phyloP scores from a whole-genome alignment of 2,888 invertebrate genomes.

The Hirtodrosophila alboralis region DNA sequence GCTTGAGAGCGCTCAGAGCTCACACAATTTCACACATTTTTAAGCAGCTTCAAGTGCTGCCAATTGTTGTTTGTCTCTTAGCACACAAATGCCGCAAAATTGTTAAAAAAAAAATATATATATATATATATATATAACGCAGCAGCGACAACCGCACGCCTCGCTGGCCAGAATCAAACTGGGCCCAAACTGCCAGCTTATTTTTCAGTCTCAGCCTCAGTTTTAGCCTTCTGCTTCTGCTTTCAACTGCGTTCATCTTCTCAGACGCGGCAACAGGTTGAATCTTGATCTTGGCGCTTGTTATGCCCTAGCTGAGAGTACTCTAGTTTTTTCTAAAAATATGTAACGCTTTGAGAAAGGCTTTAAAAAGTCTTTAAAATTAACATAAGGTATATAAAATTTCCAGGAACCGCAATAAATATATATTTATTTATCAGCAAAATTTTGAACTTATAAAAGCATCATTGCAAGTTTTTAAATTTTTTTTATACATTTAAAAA shows the following conservation, averaged over 20 bases:
- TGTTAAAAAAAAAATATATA: background rate
- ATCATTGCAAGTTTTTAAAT: no score
- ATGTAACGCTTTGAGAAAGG: no score
- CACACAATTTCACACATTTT: slow-evolving; percentile 48
- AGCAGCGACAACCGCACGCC: slow-evolving; percentile 72
- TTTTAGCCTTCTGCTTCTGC: background rate
- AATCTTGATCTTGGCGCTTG: slow-evolving; percentile 34
- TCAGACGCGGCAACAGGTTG: slow-evolving; percentile 42
- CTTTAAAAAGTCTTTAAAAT: no score
- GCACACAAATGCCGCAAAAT: slow-evolving; percentile 6
- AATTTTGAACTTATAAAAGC: no score
- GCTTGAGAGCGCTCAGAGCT: slow-evolving; percentile 5
- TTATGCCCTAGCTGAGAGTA: background rate
- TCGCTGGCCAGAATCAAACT: slow-evolving; percentile 78
- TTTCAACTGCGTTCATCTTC: slow-evolving; percentile 31
- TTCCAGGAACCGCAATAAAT: no score
- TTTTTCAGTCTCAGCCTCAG: slow-evolving; percentile 23
- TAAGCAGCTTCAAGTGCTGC: slow-evolving; percentile 19
- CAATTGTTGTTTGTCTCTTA: slow-evolving; percentile 43
- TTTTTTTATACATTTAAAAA: no score
- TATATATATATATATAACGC: no score
- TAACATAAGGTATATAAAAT: no score
- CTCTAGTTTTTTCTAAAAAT: no score
- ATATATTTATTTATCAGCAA: no score
- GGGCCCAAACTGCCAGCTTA: slow-evolving; percentile 42